Evolutionary conservation across 2,113 vertebrate species (phyloP), one percentile per base, ranked within the genome.

Genomic region (Chionomys nivalis): DNA sequence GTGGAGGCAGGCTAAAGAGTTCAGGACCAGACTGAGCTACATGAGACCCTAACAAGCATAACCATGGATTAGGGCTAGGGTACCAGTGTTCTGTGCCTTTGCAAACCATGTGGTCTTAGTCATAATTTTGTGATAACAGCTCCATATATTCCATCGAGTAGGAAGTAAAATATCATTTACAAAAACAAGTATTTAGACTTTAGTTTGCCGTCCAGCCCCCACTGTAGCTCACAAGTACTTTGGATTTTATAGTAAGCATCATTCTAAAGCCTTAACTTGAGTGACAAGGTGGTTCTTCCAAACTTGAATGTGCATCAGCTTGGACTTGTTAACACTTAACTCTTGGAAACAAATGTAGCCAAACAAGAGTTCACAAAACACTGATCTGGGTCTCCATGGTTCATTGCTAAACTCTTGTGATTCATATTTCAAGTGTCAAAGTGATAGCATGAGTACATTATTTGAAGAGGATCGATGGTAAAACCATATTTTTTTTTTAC

Each of bases 341-440:
- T 75, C 21, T 75, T 79, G 49, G 21, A 49, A 49, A 31, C 16
- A 4, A 49, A 49, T 79, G 14, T 47, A 78, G 2, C 55, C 77
- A 61, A 63, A 39, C 1, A 76, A 73, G 83, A 96, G 47, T 24
- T 75, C 79, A 4, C 42, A 61, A 47, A 49, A 81, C 33, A 52
- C 10, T 68, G 1, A 91, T 66, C 55, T 31, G 42, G 44, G 66
- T 58, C 63, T 90, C 89, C 73, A 36, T 28, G 78, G 33, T 58
- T 91, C 78, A 52, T 58, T 88, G 5, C 12, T 93, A 47, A 95
- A 86, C 66, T 85, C 65, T 68, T 58, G 36, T 85, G n/a, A 66
- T 91, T 88, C 52, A 89, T 89, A 82, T 79, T 75, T 89, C 68
- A 70, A 44, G 76, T 77, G 44, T n/a, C 55, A 58, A 26, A 89